Evolutionary conservation across 2,797 vertebrate species (phyloP).

Genomic region (Schizopygopsis malacanthus): DNA sequence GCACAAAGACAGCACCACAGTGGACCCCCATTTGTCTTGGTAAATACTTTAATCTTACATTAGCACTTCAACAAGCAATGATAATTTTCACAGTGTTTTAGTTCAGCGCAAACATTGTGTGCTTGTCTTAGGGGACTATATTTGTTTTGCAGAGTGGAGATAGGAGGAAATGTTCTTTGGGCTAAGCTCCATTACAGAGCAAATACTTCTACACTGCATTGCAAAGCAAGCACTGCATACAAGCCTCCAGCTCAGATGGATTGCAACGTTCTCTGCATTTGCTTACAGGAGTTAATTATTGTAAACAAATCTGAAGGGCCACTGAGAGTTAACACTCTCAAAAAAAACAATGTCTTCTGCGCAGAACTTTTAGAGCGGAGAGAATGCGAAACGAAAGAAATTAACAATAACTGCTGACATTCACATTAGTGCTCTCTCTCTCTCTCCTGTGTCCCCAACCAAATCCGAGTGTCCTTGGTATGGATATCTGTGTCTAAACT

Average conservation of each 20-base stretch:
- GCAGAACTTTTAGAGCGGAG: not conserved
- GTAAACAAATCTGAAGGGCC: slow-evolving; percentile 46
- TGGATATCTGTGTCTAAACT: slow-evolving; percentile 65
- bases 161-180: slow-evolving; percentile 67
- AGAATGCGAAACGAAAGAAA: not conserved
- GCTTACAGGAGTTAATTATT: slow-evolving; percentile 45
- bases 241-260: slow-evolving; percentile 51
- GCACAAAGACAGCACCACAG: slow-evolving; percentile 58
- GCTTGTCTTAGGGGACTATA: slow-evolving; percentile 71
- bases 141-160: slow-evolving; percentile 67
- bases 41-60: slow-evolving; percentile 80
- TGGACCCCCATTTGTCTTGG: slow-evolving; percentile 72
- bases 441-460: slow-evolving; percentile 38
- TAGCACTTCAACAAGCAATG: slow-evolving; percentile 70
- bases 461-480: slow-evolving; percentile 45
- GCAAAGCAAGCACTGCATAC: no score
- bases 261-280: slow-evolving; percentile 42
- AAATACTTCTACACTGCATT: slow-evolving; percentile 64
- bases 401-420: slow-evolving; percentile 32
- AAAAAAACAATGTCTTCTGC: not conserved
- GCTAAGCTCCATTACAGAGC: slow-evolving; percentile 63
- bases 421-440: not conserved
- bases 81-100: slow-evolving; percentile 63
- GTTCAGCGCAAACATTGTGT: slow-evolving; percentile 70
- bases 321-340: slow-evolving; percentile 42